A percentile compares a stretch with the other conserved stretches of the same genome.
Conservation (phyloP, 2,888 invertebrate genomes). For the Tenthredo notha region DNA sequence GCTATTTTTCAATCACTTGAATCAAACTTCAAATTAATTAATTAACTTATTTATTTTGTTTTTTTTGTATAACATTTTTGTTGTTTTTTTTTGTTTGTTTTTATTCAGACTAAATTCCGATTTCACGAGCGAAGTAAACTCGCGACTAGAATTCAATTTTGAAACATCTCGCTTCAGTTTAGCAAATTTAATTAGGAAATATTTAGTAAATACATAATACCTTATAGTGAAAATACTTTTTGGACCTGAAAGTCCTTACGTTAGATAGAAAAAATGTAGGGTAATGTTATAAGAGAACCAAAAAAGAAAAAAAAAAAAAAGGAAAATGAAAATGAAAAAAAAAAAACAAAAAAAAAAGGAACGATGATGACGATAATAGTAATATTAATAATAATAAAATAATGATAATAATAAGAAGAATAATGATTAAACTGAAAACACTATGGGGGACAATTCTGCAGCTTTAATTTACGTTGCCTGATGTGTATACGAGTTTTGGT, state of each 20-base stretch:
- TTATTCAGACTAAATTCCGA: slow-evolving; percentile 26
- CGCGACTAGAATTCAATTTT: slow-evolving; percentile 15
- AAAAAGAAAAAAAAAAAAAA: slow-evolving; percentile 23
- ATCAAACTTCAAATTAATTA: slow-evolving; percentile 7
- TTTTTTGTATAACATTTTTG: neutral
- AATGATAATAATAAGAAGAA: neutral
- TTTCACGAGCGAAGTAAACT: slow-evolving; percentile 16
- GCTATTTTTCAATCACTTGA: slow-evolving; percentile 34
- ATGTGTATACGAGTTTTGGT: slow-evolving; percentile 50
- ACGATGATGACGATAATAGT: neutral
- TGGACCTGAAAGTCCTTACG: slow-evolving; percentile 52
- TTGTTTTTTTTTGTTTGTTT: neutral
- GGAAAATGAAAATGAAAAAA: slow-evolving; percentile 27
- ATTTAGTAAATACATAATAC: slow-evolving; percentile 27
- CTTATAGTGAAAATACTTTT: slow-evolving; percentile 50
- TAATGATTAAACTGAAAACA: slow-evolving; percentile 15
- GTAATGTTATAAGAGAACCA: slow-evolving; percentile 55
- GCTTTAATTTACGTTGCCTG: slow-evolving; percentile 62
- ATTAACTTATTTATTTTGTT: neutral
- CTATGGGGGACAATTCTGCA: slow-evolving; percentile 55
- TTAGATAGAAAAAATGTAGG: slow-evolving; percentile 58
- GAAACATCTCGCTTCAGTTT: slow-evolving; percentile 30
- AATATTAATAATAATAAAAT: neutral
- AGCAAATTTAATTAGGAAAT: slow-evolving; percentile 40
- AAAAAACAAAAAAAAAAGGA: neutral